Evolutionary conservation across 1,140 invertebrate species (phyloP).

Genomic region (Aphelinus atriplicis): DNA sequence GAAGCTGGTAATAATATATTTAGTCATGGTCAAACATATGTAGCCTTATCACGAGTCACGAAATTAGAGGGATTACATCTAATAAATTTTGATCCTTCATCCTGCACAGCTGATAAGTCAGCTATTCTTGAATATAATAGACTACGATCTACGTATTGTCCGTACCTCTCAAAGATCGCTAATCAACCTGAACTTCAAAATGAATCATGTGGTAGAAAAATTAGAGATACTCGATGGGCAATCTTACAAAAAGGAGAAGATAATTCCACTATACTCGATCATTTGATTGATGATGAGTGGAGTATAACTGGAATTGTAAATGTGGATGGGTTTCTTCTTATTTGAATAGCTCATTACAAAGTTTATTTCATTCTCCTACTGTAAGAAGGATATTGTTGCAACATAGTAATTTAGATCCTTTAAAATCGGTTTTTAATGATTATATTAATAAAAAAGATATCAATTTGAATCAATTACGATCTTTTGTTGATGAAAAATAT

Average conservation of each 20-base stretch:
- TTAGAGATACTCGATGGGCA: background rate
- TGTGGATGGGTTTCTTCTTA: background rate
- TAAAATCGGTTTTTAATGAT: background rate
- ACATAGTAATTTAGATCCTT: background rate
- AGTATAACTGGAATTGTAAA: background rate
- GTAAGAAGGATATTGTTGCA: background rate
- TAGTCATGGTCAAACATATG: constrained; percentile 54
- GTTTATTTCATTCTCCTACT: background rate
- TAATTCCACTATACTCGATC: background rate
- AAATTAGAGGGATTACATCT: constrained; percentile 50
- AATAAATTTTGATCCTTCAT: constrained; percentile 50
- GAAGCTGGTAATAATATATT: constrained; percentile 75
- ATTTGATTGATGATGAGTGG: background rate
- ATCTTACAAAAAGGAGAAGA: too few relatives aligned
- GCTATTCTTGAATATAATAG: constrained; percentile 51
- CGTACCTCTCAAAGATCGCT: constrained; percentile 34
- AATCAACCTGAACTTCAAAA: constrained; percentile 6
- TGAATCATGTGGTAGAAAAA: background rate
- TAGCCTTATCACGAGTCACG: constrained; percentile 54
- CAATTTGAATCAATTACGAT: background rate
- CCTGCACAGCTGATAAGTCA: constrained; percentile 41
- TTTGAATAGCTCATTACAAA: background rate
- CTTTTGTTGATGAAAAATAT: background rate
- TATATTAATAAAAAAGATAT: background rate
- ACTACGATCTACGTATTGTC: constrained; percentile 40